Conservation (phyloP, 2,888 invertebrate genomes). For the Polydrusus pterygomalis region DNA sequence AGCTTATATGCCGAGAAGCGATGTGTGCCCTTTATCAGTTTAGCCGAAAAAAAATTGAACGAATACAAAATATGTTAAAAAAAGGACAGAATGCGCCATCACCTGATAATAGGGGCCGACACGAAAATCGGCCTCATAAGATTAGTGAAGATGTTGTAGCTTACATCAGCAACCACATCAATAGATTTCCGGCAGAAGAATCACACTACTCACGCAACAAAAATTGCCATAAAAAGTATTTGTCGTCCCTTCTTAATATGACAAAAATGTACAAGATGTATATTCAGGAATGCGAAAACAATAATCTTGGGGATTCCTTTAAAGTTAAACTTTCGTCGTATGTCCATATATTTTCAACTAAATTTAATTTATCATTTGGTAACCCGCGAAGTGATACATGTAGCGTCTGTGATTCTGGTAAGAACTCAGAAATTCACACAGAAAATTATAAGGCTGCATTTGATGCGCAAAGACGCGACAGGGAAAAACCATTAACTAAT, state of each 20-base stretch:
- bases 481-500: background rate
- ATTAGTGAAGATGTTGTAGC: background rate
- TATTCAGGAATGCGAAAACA: background rate
- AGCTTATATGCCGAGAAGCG: too few relatives aligned
- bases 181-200: background rate
- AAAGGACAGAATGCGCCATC: background rate
- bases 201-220: background rate
- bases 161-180: background rate
- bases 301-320: background rate
- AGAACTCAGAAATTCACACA: background rate
- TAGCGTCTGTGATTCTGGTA: constrained; percentile 18
- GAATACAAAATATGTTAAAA: background rate
- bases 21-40: too few relatives aligned
- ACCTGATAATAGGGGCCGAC: background rate
- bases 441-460: constrained; percentile 16
- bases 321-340: too few relatives aligned
- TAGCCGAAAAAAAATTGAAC: too few relatives aligned
- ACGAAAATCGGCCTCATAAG: background rate
- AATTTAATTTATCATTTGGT: constrained; percentile 26
- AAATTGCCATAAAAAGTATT: background rate
- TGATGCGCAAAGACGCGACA: constrained; percentile 7
- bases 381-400: constrained; percentile 8
- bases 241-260: background rate
- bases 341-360: background rate
- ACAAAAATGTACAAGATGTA: background rate